phyloP scores from a whole-genome alignment of 2,113 vertebrate genomes.

The Cynopterus brachyotis region DNA sequence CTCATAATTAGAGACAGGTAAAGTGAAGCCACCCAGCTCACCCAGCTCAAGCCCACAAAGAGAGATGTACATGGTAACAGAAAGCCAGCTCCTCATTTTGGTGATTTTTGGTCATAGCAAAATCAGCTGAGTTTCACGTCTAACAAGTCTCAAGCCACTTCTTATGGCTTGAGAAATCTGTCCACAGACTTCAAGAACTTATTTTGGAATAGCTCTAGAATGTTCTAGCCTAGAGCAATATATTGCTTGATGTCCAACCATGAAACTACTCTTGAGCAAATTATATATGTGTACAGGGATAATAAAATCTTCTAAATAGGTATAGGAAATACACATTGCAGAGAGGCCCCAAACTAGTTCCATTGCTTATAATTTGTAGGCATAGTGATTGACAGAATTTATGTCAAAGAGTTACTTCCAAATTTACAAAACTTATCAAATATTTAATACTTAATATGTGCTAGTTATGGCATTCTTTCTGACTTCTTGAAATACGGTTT shows the following conservation, averaged over 20 bases:
- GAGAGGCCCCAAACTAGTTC: background rate
- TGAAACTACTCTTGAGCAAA: background rate
- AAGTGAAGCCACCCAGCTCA: background rate
- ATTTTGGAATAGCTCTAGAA: background rate
- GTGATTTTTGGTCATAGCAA: background rate
- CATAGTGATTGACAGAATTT: background rate
- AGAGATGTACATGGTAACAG: background rate
- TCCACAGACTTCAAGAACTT: background rate
- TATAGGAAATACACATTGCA: background rate
- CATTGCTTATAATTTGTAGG: background rate
- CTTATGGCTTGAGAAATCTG: background rate
- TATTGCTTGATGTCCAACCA: background rate
- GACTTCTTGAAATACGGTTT: background rate
- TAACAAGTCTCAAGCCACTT: background rate
- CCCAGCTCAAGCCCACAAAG: background rate
- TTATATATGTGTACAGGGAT: background rate
- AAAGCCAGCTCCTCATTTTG: background rate
- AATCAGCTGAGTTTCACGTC: background rate
- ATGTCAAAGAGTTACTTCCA: background rate
- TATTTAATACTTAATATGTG: background rate
- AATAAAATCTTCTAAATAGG: background rate
- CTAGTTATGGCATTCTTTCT: background rate
- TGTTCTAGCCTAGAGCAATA: background rate
- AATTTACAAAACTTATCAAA: background rate
- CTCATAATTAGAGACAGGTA: background rate